Percentiles rank a stretch among this genome's conserved stretches.
phyloP scores from a whole-genome alignment of 2,113 vertebrate genomes.

The Tapirus terrestris region DNA sequence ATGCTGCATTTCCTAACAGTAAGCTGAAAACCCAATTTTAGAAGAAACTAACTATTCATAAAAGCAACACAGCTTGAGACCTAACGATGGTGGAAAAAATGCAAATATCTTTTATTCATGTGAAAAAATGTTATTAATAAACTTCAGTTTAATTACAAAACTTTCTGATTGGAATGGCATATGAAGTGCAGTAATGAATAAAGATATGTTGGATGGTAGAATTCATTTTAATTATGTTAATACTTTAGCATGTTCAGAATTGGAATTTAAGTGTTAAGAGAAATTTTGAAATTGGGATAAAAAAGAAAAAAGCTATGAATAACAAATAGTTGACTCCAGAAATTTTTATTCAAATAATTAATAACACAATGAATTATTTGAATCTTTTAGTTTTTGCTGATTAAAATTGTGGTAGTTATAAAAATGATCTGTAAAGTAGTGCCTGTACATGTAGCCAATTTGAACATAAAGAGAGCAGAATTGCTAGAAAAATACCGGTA shows the following conservation, averaged over 20 bases:
- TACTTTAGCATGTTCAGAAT: background rate
- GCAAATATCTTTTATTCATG: background rate
- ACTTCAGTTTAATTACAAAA: background rate
- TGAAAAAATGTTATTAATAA: background rate
- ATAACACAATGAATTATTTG: background rate
- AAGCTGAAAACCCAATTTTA: background rate
- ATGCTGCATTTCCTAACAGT: background rate
- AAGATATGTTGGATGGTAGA: background rate
- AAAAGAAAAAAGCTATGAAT: background rate
- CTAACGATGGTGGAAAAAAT: background rate
- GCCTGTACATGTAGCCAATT: background rate
- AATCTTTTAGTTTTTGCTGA: background rate
- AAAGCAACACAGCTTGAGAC: conserved; percentile 26
- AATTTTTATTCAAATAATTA: background rate
- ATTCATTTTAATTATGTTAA: conserved; percentile 3
- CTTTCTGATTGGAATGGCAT: background rate
- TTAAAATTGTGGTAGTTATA: background rate
- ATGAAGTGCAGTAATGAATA: background rate
- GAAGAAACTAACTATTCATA: background rate
- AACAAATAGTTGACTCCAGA: background rate
- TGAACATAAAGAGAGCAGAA: background rate
- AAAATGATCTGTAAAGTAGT: background rate
- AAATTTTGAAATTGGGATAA: background rate
- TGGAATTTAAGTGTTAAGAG: background rate
- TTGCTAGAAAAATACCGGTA: background rate